Conservation (phyloP, 1,140 invertebrate species). For the Pseudomyrmex pallidus region DNA sequence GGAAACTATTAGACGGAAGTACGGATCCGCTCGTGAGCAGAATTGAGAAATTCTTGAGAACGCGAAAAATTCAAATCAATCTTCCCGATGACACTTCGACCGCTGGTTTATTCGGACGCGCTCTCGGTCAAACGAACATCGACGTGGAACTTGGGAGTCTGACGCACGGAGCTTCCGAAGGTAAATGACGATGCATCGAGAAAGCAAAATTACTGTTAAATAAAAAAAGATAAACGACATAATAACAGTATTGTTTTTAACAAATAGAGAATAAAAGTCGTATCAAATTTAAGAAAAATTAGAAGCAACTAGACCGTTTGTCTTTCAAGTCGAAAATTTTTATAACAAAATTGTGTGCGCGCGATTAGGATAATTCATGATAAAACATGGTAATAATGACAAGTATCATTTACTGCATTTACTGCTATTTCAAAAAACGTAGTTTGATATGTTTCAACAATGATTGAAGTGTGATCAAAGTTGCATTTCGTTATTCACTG, state of each 20-base stretch:
- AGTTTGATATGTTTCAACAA: too few species aligned
- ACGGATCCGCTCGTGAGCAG: conserved; percentile 78
- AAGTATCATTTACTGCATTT: not conserved
- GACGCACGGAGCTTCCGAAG: conserved; percentile 80
- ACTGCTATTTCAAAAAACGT: not conserved
- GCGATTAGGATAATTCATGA: not conserved
- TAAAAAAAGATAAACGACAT: not conserved
- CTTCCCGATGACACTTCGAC: conserved; percentile 80
- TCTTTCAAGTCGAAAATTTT: not conserved
- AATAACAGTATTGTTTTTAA: not conserved
- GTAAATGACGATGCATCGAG: conserved; percentile 68
- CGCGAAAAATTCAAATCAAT: conserved; percentile 76
- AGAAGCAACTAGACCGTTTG: not conserved
- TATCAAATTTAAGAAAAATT: conserved; percentile 20
- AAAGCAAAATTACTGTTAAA: conserved; percentile 15
- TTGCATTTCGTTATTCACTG: too few species aligned
- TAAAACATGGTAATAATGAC: not conserved
- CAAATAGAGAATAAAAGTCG: not conserved
- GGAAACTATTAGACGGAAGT: conserved; percentile 46
- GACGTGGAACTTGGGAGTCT: conserved; percentile 78
- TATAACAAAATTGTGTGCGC: not conserved
- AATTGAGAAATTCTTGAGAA: conserved; percentile 80
- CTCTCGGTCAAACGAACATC: conserved; percentile 79
- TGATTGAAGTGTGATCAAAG: not conserved
- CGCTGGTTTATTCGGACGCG: conserved; percentile 80